These are phyloP conservation scores for Serranus cabrilla DNA, from an alignment of 2,797 vertebrate species.

Conservation along the genomic window DNA sequence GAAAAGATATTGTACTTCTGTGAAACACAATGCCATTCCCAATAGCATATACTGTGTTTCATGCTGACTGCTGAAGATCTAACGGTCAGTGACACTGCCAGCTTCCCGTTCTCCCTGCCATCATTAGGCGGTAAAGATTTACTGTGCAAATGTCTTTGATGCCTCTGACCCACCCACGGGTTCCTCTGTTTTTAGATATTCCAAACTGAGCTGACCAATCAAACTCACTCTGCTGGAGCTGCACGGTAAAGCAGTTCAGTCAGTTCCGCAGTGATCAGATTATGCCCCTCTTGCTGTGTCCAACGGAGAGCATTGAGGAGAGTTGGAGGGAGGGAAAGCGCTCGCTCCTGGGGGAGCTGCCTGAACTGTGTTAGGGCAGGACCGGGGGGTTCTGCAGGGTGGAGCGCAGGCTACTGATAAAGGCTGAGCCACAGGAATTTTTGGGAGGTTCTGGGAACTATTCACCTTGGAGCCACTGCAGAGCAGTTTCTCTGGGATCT, in stretches of 20 bases:
- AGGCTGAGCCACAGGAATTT: conserved; percentile 57
- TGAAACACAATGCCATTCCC: background rate
- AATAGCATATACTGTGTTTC: background rate
- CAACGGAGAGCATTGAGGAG: conserved; percentile 3
- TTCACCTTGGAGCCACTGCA: conserved; percentile 57
- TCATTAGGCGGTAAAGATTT: background rate
- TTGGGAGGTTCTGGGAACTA: conserved; percentile 44
- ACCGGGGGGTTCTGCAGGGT: conserved; percentile 18
- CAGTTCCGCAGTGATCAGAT: conserved; percentile 31
- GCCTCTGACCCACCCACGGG: background rate
- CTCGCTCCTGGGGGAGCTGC: conserved; percentile 19
- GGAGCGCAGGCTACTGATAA: conserved; percentile 58
- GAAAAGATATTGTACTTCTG: background rate
- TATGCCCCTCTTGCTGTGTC: conserved; percentile 4
- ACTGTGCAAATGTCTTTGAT: background rate
- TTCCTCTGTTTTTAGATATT: conserved; percentile 5
- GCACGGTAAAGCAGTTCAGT: conserved; percentile 17
- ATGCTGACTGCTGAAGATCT: background rate
- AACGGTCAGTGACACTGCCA: background rate
- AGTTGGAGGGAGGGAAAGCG: conserved; percentile 25
- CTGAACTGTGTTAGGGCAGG: conserved; percentile 41
- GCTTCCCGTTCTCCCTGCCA: background rate
- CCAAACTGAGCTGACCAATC: conserved; percentile 31
- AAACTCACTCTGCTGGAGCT: conserved; percentile 10
- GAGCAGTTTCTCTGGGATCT: conserved; percentile 69